These are phyloP conservation scores for Nemotelus nigrinus DNA, from an alignment of 2,888 invertebrate genomes.

Conservation along the genomic window DNA sequence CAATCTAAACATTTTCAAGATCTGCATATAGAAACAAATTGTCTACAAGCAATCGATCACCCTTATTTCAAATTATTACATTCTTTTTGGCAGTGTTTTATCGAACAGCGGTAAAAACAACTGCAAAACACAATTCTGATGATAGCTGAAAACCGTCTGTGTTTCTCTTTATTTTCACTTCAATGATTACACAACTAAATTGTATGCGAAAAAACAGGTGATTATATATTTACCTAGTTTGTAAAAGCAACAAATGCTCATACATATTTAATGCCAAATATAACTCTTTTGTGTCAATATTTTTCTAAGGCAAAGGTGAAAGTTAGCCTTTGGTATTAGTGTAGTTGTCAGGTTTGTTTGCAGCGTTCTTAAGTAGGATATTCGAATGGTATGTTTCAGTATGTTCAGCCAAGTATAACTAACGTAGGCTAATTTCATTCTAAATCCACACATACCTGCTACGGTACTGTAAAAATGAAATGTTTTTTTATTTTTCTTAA, in stretches of 20 bases:
- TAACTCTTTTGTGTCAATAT: constrained; percentile 19
- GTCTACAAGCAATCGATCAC: not conserved
- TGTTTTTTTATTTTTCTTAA: too few relatives aligned
- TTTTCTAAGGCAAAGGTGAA: constrained; percentile 30
- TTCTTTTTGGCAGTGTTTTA: not conserved
- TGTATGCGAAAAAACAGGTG: constrained; percentile 18
- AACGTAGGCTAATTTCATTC: too few relatives aligned
- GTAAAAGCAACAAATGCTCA: constrained; percentile 4
- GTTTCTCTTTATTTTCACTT: not conserved
- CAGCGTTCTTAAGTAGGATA: constrained; percentile 5
- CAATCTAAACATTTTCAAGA: too few relatives aligned
- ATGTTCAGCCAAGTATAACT: too few relatives aligned
- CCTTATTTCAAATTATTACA: not conserved
- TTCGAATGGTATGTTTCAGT: constrained; percentile 7
- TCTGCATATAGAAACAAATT: not conserved
- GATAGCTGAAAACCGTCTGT: not conserved
- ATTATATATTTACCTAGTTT: constrained; percentile 28
- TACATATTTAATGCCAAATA: constrained; percentile 6
- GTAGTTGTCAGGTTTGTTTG: not conserved
- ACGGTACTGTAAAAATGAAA: too few relatives aligned
- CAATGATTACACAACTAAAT: not conserved
- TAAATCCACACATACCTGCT: too few relatives aligned
- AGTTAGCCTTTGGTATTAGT: constrained; percentile 14
- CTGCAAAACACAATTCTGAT: not conserved
- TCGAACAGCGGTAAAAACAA: not conserved